A percentile compares a stretch with the other conserved stretches of the same genome.
phyloP scores from a whole-genome alignment of 2,797 vertebrate species.

The Phrynocephalus vlangalii region DNA sequence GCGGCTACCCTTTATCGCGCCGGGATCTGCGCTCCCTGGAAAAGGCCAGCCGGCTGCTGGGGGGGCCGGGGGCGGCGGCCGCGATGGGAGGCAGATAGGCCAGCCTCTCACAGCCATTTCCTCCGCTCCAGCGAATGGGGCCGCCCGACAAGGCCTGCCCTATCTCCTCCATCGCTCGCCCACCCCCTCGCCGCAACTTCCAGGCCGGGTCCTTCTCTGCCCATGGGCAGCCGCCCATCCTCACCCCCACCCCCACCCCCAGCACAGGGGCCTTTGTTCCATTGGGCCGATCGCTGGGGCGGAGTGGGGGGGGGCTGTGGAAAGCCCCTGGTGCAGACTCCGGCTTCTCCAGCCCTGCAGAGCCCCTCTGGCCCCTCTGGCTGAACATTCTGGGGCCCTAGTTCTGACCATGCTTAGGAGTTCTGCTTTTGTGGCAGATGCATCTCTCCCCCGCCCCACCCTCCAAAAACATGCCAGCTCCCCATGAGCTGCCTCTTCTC shows the following conservation, averaged over 20 bases:
- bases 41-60: not conserved
- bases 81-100: slow-evolving; percentile 42
- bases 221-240: not conserved
- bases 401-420: too few relatives aligned
- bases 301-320: too few relatives aligned
- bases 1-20: fast-evolving
- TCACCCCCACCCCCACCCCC: not conserved
- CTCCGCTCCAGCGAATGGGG: not conserved
- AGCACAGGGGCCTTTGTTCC: not conserved
- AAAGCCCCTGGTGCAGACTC: too few relatives aligned
- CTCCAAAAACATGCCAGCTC: not conserved
- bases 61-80: not conserved
- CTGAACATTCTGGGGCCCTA: too few relatives aligned
- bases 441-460: too few relatives aligned
- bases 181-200: not conserved
- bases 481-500: not conserved
- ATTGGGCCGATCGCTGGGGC: not conserved
- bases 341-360: too few relatives aligned
- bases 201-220: not conserved
- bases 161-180: slow-evolving; percentile 62
- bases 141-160: not conserved
- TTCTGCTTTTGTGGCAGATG: too few relatives aligned
- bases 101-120: not conserved
- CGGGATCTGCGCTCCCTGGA: not conserved
- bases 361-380: too few relatives aligned